Conservation (phyloP, 2,113 vertebrate species). For the Noturus placidus region DNA sequence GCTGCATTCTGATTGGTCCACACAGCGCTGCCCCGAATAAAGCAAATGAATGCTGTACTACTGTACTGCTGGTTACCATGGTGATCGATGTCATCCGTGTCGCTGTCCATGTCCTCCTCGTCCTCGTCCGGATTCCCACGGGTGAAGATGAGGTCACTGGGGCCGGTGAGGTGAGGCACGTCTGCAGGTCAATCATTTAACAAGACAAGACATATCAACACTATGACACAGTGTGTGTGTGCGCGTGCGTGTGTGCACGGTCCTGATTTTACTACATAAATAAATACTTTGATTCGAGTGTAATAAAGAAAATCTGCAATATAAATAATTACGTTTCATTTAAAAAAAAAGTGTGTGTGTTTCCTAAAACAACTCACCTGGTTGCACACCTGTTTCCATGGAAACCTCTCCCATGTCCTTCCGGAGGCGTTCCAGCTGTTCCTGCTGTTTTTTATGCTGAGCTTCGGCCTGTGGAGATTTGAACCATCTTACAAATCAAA, state of each 20-base stretch:
- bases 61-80: constrained; percentile 70
- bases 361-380: constrained; percentile 66
- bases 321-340: background rate
- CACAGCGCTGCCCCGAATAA: background rate
- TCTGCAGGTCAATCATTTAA: constrained; percentile 51
- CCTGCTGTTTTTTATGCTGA: constrained; percentile 78
- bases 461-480: constrained; percentile 71
- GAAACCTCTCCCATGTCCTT: constrained; percentile 83
- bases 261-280: background rate
- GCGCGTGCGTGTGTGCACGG: background rate
- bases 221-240: background rate
- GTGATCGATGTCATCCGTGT: constrained; percentile 92
- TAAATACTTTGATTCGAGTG: background rate
- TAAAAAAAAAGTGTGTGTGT: background rate
- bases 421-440: constrained; percentile 83
- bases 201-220: background rate
- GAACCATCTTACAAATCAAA: background rate
- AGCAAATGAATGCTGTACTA: background rate
- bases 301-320: background rate
- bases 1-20: constrained; percentile 10
- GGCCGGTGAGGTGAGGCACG: constrained; percentile 63
- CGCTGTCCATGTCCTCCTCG: constrained; percentile 80
- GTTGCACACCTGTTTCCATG: constrained; percentile 63
- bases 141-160: constrained; percentile 88
- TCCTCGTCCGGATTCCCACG: constrained; percentile 79